Evolutionary conservation across 2,888 invertebrate genomes (phyloP).

Genomic region (Phengaris arion): DNA sequence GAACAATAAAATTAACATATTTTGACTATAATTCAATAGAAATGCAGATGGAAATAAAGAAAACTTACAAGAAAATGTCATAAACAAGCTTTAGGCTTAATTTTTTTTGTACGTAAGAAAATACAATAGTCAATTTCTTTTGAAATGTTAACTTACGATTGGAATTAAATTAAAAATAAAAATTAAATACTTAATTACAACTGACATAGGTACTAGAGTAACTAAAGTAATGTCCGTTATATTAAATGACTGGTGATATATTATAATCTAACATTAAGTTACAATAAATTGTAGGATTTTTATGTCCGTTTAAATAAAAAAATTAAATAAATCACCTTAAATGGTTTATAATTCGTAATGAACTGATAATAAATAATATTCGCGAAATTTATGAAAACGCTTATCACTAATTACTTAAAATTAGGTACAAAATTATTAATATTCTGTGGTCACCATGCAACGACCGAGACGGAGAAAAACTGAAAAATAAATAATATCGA

Average conservation of each 20-base stretch:
- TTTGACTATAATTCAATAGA: conserved; percentile 80
- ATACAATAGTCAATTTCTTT: conserved; percentile 68
- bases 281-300: conserved; percentile 67
- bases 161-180: conserved; percentile 73
- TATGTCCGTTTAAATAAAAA: conserved; percentile 76
- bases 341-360: conserved; percentile 77
- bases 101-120: conserved; percentile 68
- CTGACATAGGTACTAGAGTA: conserved; percentile 73
- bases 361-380: conserved; percentile 80
- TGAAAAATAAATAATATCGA: conserved; percentile 55
- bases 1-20: conserved; percentile 68
- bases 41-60: conserved; percentile 79
- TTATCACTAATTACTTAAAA: conserved; percentile 71
- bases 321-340: conserved; percentile 78
- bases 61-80: conserved; percentile 78
- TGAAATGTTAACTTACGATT: conserved; percentile 73
- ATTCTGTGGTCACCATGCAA: conserved; percentile 71
- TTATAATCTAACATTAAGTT: conserved; percentile 72
- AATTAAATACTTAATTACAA: conserved; percentile 79
- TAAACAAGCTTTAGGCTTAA: conserved; percentile 74
- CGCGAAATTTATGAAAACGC: conserved; percentile 73
- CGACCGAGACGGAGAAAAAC: conserved; percentile 69
- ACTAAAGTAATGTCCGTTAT: conserved; percentile 73
- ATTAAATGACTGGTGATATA: conserved; percentile 79
- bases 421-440: conserved; percentile 78